phyloP scores from a whole-genome alignment of 2,797 vertebrate species.

The Lepilemur ruficaudatus region DNA sequence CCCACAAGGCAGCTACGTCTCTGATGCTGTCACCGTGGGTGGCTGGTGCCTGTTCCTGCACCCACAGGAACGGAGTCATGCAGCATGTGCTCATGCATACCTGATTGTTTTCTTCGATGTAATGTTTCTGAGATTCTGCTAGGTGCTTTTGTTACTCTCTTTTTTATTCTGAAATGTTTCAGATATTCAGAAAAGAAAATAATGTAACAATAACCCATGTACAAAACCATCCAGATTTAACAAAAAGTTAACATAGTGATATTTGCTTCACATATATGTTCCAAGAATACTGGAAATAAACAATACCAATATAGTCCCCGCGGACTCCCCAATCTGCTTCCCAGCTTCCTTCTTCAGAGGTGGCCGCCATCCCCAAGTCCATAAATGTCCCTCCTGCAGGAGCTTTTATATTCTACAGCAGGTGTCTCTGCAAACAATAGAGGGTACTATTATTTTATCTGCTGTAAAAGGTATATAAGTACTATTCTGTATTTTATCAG shows the following conservation, averaged over 20 bases:
- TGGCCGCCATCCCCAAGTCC: not conserved
- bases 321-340: no score
- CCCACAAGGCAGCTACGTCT: not conserved
- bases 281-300: not conserved
- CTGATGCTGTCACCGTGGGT: not conserved
- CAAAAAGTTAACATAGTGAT: not conserved
- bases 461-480: not conserved
- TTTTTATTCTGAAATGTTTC: not conserved
- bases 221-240: not conserved
- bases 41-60: no score
- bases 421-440: not conserved
- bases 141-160: not conserved
- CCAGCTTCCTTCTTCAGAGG: not conserved
- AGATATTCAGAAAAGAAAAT: not conserved
- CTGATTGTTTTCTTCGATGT: not conserved
- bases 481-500: not conserved
- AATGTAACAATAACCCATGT: not conserved
- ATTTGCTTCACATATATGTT: accelerated
- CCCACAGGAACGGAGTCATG: not conserved
- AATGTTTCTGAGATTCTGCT: not conserved
- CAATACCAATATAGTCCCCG: not conserved
- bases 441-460: no score
- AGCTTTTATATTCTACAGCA: not conserved
- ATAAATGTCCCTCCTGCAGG: not conserved
- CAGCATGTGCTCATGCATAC: accelerated